Conservation (phyloP, 2,797 vertebrate genomes). For the Coccyzus lansbergi region DNA sequence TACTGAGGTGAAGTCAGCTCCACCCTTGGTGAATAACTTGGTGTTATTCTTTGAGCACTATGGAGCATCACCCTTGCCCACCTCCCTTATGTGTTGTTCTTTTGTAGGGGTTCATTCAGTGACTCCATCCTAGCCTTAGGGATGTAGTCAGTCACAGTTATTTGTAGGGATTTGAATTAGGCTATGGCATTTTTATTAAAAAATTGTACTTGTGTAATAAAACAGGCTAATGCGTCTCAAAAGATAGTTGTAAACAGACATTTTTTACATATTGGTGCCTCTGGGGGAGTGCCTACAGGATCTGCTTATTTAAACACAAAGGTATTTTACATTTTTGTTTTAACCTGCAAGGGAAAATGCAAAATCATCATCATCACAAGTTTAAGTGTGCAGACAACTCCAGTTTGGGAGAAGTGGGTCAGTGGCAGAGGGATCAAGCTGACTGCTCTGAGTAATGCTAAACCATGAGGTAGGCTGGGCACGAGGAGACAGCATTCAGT, state of each 20-base stretch:
- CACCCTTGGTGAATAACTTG: no score
- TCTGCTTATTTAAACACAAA: not conserved
- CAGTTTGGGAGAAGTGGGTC: not conserved
- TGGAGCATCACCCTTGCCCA: not conserved
- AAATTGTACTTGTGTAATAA: not conserved
- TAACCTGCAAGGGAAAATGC: not conserved
- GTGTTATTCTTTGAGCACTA: not conserved
- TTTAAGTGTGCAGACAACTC: not conserved
- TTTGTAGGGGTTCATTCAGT: not conserved
- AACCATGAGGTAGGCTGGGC: not conserved
- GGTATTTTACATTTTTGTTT: not conserved
- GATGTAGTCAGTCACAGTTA: not conserved
- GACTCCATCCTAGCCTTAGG: fast-evolving
- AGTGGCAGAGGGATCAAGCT: not conserved
- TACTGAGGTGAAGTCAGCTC: not conserved
- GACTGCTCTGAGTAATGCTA: not conserved
- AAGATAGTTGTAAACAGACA: not conserved
- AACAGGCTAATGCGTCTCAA: not conserved
- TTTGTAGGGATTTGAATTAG: not conserved
- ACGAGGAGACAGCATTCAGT: not conserved
- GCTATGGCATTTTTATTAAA: not conserved
- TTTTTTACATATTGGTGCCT: not conserved
- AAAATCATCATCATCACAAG: not conserved
- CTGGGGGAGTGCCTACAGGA: not conserved
- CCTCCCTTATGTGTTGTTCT: not conserved